Evolutionary conservation across 2,797 vertebrate species (phyloP).

Genomic region (Poecile montanus): DNA sequence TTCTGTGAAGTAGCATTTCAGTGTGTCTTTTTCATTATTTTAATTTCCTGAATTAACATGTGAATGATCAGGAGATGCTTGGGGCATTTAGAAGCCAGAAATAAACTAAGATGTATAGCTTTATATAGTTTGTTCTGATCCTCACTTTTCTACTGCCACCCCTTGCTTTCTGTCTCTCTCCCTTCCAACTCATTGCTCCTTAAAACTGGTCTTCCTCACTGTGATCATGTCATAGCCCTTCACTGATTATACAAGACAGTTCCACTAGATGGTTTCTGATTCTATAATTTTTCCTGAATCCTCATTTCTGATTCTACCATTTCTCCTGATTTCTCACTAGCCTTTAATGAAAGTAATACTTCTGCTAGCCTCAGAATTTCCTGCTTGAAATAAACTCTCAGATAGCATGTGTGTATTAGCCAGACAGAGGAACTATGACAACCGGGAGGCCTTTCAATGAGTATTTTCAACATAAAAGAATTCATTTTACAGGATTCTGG

Average conservation of each 20-base stretch:
- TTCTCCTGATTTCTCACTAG: neutral
- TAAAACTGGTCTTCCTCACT: neutral
- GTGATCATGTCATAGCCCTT: neutral
- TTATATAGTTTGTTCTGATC: neutral
- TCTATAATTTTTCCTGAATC: neutral
- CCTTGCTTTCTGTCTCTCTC: neutral
- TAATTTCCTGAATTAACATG: neutral
- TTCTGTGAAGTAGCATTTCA: neutral
- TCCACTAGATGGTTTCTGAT: neutral
- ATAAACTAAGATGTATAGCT: neutral
- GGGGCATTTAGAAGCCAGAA: neutral
- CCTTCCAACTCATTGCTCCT: neutral
- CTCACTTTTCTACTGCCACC: neutral
- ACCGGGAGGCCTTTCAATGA: neutral
- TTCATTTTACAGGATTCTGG: neutral
- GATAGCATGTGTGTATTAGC: neutral
- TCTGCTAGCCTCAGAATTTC: neutral
- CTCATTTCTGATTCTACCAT: neutral
- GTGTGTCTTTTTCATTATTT: neutral
- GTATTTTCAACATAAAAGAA: neutral
- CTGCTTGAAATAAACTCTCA: neutral
- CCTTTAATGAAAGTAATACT: neutral
- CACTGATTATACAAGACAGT: neutral
- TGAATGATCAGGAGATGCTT: neutral
- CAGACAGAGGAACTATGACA: neutral